Conservation (phyloP, 2,113 vertebrate species). For the Chaenogobius annularis region DNA sequence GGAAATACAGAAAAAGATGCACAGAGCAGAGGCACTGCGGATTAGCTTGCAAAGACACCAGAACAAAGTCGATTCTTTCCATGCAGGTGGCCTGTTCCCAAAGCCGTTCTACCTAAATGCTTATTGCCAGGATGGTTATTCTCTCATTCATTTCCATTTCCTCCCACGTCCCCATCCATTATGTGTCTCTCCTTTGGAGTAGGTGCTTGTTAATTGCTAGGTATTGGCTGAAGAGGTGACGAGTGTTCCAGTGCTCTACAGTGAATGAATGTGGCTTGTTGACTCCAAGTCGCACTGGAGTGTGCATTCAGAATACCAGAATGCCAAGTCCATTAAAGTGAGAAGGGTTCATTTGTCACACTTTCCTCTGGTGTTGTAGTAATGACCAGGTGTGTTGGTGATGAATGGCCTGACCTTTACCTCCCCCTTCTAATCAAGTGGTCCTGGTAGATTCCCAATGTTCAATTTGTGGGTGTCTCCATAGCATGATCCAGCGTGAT, state of each 20-base stretch:
- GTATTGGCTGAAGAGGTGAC: constrained; percentile 58
- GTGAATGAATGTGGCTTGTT: constrained; percentile 62
- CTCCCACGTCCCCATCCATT: constrained; percentile 33
- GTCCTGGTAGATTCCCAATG: constrained; percentile 38
- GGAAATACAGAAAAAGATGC: constrained; percentile 16
- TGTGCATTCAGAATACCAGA: constrained; percentile 57
- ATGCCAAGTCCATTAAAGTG: constrained; percentile 74
- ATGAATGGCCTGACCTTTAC: constrained; percentile 70
- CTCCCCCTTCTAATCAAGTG: constrained; percentile 64
- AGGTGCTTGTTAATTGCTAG: constrained; percentile 52
- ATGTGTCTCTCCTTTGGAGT: constrained; percentile 20
- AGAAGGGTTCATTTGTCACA: constrained; percentile 74
- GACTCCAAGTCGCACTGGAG: constrained; percentile 55
- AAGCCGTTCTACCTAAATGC: constrained; percentile 24
- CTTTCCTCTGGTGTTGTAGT: constrained; percentile 61
- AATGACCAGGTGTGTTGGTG: constrained; percentile 69
- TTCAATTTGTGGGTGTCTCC: constrained; percentile 50
- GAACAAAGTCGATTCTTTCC: constrained; percentile 12
- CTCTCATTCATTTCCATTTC: constrained; percentile 33
- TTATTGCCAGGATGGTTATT: constrained; percentile 22
- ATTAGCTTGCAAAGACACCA: not conserved
- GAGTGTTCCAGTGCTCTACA: constrained; percentile 44
- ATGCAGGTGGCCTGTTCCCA: constrained; percentile 19
- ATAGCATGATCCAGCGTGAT: not conserved
- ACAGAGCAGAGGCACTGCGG: constrained; percentile 10